Evolutionary conservation across 2,113 vertebrate species (phyloP), one percentile per base, ranked within the genome.

Genomic region (Rhombomys opimus): DNA sequence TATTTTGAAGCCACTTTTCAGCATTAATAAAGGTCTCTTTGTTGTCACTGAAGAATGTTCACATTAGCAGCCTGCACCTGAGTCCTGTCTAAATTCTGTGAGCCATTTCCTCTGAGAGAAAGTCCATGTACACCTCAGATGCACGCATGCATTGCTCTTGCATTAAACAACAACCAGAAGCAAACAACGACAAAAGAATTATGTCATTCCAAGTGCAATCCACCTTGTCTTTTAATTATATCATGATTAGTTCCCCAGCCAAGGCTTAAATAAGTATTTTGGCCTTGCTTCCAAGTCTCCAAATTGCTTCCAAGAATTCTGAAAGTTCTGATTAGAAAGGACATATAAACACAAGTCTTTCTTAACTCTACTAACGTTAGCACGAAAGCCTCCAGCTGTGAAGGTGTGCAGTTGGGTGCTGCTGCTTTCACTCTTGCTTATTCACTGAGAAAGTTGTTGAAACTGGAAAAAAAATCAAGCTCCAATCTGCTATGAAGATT

Each of bases 1-100:
- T 95, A 73, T 67, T 93, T 73, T 77, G 52, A 92, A 96, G 61
- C 25, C 50, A 38, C 30, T 59, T 92, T 93, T 54, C 59, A 57
- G 35, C 12, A 85, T 77, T 88, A 94, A 94, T 14, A 93, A 87
- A 80, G 20, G 35, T 87, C 9, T 67, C 17, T 59, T 94, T 93
- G 75, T 61, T 77, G 81, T 92, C 59, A 77, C 80, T 85, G 84
- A 93, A 88, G 75, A 96, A 94, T 93, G 50, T 14, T 78, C 57
- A 67, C 30, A 13, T 81, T 46, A 85, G 46, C 8, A 89, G 20
- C 14, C 52, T 59, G 76, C 61, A 67, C 72, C 91, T 82, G 75
- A 11, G 52, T 27, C 70, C 81, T 17, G 0, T 72, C 70, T 76
- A 23, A 65, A 87, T 73, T n/a, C 50, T 14, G 8, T 14, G 38